Conservation (phyloP, 2,113 vertebrate species). For the Dasyornis broadbenti region DNA sequence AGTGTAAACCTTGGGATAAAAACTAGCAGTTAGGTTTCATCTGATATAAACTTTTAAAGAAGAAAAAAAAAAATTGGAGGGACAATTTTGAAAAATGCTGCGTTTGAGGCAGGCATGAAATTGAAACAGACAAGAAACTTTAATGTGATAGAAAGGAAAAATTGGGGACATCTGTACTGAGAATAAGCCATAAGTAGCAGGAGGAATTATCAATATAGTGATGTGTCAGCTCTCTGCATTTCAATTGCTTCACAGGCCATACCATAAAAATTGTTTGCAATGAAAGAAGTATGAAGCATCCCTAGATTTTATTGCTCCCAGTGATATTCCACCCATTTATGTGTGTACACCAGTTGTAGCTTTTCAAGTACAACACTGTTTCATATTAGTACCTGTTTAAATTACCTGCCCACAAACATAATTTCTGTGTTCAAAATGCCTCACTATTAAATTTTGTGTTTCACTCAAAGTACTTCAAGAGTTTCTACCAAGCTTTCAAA, state of each 20-base stretch:
- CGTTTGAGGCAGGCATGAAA: conserved; percentile 43
- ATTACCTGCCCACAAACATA: conserved; percentile 25
- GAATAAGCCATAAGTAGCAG: conserved; percentile 41
- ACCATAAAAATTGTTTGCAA: conserved; percentile 50
- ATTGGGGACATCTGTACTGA: conserved; percentile 57
- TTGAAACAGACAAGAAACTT: conserved; percentile 55
- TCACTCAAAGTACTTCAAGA: conserved; percentile 19
- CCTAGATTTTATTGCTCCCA: conserved; percentile 35
- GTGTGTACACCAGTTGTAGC: neutral
- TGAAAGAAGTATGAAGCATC: conserved; percentile 44
- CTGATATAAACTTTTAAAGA: conserved; percentile 23
- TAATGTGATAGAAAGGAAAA: conserved; percentile 49
- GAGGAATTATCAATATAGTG: conserved; percentile 63
- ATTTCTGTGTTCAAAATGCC: neutral
- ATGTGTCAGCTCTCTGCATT: conserved; percentile 61
- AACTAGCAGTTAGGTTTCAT: conserved; percentile 1
- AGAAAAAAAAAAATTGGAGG: neutral
- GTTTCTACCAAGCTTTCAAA: conserved; percentile 18
- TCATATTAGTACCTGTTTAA: conserved; percentile 23
- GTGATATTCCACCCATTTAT: conserved; percentile 21
- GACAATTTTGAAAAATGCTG: conserved; percentile 25
- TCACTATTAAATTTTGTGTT: conserved; percentile 40
- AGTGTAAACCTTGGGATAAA: conserved; percentile 7
- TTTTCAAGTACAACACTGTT: conserved; percentile 38
- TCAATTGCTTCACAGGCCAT: conserved; percentile 48